Evolutionary conservation across 2,797 vertebrate species (phyloP).

Genomic region (Malacoctenus gilli): DNA sequence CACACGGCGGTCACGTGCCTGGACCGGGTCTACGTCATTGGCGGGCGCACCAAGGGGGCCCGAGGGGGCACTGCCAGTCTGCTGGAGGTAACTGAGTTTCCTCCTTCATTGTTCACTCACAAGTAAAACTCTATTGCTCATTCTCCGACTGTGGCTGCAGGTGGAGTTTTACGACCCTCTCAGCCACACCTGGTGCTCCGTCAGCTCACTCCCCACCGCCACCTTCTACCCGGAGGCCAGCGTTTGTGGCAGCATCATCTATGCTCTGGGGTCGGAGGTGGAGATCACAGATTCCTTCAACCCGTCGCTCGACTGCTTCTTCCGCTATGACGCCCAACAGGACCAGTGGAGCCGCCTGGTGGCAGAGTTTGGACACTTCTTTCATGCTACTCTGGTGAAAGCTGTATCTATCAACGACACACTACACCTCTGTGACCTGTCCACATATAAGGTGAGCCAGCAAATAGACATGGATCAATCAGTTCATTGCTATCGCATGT

Average conservation of each 20-base stretch:
- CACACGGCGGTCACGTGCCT: constrained; percentile 89
- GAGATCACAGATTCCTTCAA: constrained; percentile 95
- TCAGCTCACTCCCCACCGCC: constrained; percentile 88
- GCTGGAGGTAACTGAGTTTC: constrained; percentile 74
- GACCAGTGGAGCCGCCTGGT: constrained; percentile 96
- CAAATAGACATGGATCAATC: background rate
- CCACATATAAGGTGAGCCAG: constrained; percentile 88
- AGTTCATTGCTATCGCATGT: too few species aligned
- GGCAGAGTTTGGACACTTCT: constrained; percentile 95
- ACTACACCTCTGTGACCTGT: constrained; percentile 95
- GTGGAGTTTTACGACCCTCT: constrained; percentile 93
- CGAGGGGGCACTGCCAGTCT: constrained; percentile 82
- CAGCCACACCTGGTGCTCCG: constrained; percentile 86
- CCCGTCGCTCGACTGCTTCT: constrained; percentile 95
- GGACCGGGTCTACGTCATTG: constrained; percentile 90
- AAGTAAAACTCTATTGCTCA: constrained; percentile 1
- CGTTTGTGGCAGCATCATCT: constrained; percentile 90
- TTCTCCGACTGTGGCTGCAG: constrained; percentile 76
- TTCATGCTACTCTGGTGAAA: constrained; percentile 95
- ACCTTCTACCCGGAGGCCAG: constrained; percentile 95
- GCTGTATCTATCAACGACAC: constrained; percentile 89
- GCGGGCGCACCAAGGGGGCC: constrained; percentile 88
- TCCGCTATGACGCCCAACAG: constrained; percentile 86
- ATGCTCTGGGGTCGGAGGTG: constrained; percentile 91
- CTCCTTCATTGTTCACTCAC: too few species aligned